Base-by-base conservation (phyloP, 2,888 invertebrate species). In the Xestia xanthographa region DNA sequence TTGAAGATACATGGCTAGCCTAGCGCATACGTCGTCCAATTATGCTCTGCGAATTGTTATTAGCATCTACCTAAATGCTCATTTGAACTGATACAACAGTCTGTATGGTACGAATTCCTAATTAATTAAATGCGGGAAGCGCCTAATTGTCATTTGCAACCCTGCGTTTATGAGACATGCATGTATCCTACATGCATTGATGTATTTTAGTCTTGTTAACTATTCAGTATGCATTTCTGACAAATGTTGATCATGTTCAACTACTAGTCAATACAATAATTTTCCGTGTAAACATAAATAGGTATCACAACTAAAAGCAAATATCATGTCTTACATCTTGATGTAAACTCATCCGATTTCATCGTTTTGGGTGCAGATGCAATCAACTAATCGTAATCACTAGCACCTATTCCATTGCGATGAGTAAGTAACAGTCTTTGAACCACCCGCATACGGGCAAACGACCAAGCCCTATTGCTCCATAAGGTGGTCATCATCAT, bases 1-100 rank as follows among this genome's bases (percentile, higher is more conserved):
- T 29, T 20, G 20, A n/a, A 60, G 17, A 29, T n/a, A 29, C 0
- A 48, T 41, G n/a, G 76, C 77, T 74, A 2, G 77, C 41, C 77
- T 74, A 2, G 77, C 41, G 41, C n/a, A 50, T 14, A 48, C 2
- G 3, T 41, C 48, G 41, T 76, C n/a, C 20, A 41, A 62, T 50
- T 74, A 41, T 20, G 41, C 66, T 75, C 12, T 22, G 66, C 77
- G 74, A 66, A 50, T 22, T 43, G 2, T 34, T 12, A 29, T 48
- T 48, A 48, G 5, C 22, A 66, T 29, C 2, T 68, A 38, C 60
- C n/a, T 41, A 1, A 20, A 48, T 48, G 48, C 22, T 48, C 48
- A 8, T 22, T 48, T 48, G 20, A 48, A 48, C 20, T 43, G 43
- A 12, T 14, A 43, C 12, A 43, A 43, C 14, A 43, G 43, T 45